Evolutionary conservation across 2,888 invertebrate species (phyloP).

Genomic region (Saturnia japonica): DNA sequence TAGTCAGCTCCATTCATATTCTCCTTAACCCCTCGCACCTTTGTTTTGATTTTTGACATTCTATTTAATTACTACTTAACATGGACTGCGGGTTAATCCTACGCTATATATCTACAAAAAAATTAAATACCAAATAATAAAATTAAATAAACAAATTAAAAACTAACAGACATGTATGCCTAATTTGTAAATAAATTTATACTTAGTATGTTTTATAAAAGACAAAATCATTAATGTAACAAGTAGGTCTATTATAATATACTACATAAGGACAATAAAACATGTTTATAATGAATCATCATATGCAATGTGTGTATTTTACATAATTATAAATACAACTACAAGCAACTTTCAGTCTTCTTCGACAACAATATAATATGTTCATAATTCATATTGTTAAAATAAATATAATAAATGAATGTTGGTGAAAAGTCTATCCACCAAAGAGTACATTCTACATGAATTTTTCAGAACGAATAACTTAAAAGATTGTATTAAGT

Average conservation of each 20-base stretch:
- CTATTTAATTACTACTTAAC: not conserved
- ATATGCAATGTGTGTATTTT: conserved; percentile 42
- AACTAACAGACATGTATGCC: not conserved
- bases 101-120: not conserved
- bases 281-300: conserved; percentile 45
- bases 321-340: conserved; percentile 27
- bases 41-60: too few relatives aligned
- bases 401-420: too few relatives aligned
- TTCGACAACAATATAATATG: not conserved
- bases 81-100: not conserved
- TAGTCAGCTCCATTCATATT: too few relatives aligned
- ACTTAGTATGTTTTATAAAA: not conserved
- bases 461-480: not conserved
- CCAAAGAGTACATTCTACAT: conserved; percentile 7
- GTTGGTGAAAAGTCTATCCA: not conserved
- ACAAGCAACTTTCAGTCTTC: not conserved
- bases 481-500: conserved; percentile 21
- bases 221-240: not conserved
- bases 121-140: not conserved
- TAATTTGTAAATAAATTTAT: not conserved
- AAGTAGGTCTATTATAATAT: not conserved
- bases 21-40: too few relatives aligned
- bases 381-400: not conserved
- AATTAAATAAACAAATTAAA: not conserved
- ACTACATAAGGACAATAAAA: not conserved